Conservation (phyloP, 2,113 vertebrate species). For the Mus pahari region DNA sequence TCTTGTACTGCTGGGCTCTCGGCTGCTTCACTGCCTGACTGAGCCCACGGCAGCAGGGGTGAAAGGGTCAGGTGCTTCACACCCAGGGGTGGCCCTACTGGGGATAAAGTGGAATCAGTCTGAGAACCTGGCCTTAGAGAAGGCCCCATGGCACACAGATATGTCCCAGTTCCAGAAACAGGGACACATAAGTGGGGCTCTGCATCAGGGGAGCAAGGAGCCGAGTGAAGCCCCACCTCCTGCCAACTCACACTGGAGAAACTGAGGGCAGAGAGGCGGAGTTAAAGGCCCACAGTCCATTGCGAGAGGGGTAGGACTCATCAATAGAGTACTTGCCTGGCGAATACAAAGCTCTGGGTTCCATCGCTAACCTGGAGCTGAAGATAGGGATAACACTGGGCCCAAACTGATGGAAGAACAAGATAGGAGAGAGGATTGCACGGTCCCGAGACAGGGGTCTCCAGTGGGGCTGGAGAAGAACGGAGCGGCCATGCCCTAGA, state of each 20-base stretch:
- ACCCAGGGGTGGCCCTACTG: neutral
- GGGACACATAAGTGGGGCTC: accelerated
- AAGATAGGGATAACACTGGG: neutral
- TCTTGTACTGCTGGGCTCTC: neutral
- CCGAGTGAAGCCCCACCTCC: neutral
- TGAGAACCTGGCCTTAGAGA: neutral
- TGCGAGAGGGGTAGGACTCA: neutral
- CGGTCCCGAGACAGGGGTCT: neutral
- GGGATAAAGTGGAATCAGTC: neutral
- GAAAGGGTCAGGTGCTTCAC: neutral
- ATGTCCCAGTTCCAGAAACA: neutral
- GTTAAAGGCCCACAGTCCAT: neutral
- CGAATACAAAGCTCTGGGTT: neutral
- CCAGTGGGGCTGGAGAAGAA: neutral
- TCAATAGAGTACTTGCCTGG: neutral
- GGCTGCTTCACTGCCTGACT: neutral
- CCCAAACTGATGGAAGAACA: neutral
- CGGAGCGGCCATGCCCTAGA: too few relatives aligned
- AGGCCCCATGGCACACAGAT: neutral
- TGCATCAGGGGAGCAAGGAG: neutral
- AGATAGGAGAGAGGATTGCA: neutral
- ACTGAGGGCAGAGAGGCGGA: neutral
- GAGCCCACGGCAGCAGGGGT: neutral
- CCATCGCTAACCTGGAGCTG: too few relatives aligned
- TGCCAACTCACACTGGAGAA: neutral